Base-by-base conservation (phyloP, 2,113 vertebrate genomes). In the Thymallus thymallus region DNA sequence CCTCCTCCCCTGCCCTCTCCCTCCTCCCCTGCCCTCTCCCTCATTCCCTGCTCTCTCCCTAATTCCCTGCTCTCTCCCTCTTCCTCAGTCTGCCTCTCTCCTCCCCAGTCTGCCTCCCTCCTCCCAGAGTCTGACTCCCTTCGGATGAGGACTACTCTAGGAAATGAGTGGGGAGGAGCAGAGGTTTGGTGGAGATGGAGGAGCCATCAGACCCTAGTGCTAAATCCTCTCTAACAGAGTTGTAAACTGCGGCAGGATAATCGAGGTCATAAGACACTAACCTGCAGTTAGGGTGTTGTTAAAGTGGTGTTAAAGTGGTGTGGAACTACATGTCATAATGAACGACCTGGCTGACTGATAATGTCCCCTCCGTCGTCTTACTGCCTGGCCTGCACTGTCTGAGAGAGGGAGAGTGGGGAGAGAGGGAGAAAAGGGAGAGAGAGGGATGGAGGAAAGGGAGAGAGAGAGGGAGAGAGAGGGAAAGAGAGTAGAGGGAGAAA, bases 191-290 rank as follows among this genome's bases (percentile, higher is more conserved):
- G 35, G 72, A 46, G 45, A 12, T 46, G 45, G 48, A 51, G 48
- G 48, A 16, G 4, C 16, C 48, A 51, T 71, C 60, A 83, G 41
- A 32, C 71, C 66, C 70, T 62, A 45, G 66, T 63, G 75, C 79
- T 80, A 83, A 86, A 82, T 88, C 76, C 82, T 82, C 77, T 75
- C 83, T 84, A 86, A 85, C 81, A 77, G 76, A 82, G 82, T 91
- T 89, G 87, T 87, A 88, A 87, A 87, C 82, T 69, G 80, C 71
- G n/a, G 30, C 72, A 22, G 61, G 32, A 61, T 80, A 83, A 90
- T 82, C 73, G 79, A 55, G 68, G 71, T 80, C 76, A 80, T 85
- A 85, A 84, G 16, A 62, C 77, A 74, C 51, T 84, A 76, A 88
- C 85, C 83, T 82, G 81, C 84, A 79, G 78, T 83, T 77, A 80